Evolutionary conservation across 2,888 invertebrate species (phyloP).

Genomic region (Meteorus colon): DNA sequence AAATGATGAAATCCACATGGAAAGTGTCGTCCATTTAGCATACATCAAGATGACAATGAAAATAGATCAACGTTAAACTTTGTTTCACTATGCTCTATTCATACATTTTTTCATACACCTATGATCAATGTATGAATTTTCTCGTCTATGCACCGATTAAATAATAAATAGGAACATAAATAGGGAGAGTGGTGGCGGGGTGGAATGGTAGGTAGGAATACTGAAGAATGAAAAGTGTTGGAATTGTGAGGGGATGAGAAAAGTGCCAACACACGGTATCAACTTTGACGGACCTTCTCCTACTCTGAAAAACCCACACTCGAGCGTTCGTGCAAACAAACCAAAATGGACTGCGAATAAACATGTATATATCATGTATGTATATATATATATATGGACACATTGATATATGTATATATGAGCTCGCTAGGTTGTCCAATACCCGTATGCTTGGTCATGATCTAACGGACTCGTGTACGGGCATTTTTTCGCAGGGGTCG

Average conservation of each 20-base stretch:
- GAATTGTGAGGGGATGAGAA: constrained; percentile 38
- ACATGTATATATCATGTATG: constrained; percentile 39
- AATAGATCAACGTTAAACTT: too few relatives aligned
- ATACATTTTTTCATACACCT: too few relatives aligned
- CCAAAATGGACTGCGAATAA: constrained; percentile 73
- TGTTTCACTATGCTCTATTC: too few relatives aligned
- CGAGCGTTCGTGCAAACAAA: constrained; percentile 69
- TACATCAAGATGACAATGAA: too few relatives aligned
- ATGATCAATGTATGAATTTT: too few relatives aligned
- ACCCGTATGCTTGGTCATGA: constrained; percentile 73
- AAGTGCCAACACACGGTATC: constrained; percentile 59
- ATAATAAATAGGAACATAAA: not conserved
- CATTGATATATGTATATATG: constrained; percentile 65
- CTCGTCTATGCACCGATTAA: too few relatives aligned
- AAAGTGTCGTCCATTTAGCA: too few relatives aligned
- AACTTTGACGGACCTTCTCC: constrained; percentile 64
- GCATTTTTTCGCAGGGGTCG: constrained; percentile 37
- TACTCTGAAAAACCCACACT: constrained; percentile 22
- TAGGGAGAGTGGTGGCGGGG: constrained; percentile 25
- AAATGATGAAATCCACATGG: too few relatives aligned
- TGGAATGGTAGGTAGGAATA: constrained; percentile 36
- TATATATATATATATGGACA: not conserved
- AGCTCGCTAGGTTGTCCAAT: constrained; percentile 54
- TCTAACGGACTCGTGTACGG: constrained; percentile 55
- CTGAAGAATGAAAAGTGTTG: constrained; percentile 64